Evolutionary conservation across 2,113 vertebrate genomes (phyloP), one percentile per base, ranked within the genome.

Genomic region (Tylochromis polylepis): DNA sequence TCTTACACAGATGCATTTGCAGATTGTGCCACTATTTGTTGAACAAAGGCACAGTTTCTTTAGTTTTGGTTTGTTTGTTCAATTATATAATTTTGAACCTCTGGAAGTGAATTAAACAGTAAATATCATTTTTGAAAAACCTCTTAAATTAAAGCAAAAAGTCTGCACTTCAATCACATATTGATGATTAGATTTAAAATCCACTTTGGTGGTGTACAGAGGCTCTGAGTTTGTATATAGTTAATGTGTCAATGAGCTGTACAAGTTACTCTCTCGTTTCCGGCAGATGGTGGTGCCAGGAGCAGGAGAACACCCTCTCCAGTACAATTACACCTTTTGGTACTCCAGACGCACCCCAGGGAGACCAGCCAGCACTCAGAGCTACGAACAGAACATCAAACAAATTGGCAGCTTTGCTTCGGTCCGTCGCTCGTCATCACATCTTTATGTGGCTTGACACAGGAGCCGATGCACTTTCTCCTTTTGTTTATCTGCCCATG

Each of bases 361-460:
- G 58, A 95, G 97, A 65, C 97, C 97, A 6, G 95, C 97, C 51
- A 97, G 96, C 84, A 96, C 97, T 38, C 97, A 97, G 91, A 97
- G 96, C 93, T 97, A 97, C 16, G 97, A 97, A 72, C 96, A 97
- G 95, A 97, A 97, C 94, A 97, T 97, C 90, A 97, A 96, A 90
- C 96, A 96, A 92, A 97, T 97, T 31, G 97, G 97, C 84, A 97
- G 96, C 83, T 97, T 97, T 3, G 96, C 97, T 22, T 97, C 97
- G 84, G 97, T 97, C 41, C 31, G 95, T 92, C 0, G 0, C 36
- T 57, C 1, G 27, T 79, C 6, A 3, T 24, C 24, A 79, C 22
- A 2, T 24, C 5, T 29, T 56, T 59, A 43, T 20, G 27, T 59
- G 78, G 20, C 43, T 3, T 11, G 41, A 8, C 78, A 20, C 3